phyloP scores from a whole-genome alignment of 2,797 vertebrate species.

The Heliangelus exortis region DNA sequence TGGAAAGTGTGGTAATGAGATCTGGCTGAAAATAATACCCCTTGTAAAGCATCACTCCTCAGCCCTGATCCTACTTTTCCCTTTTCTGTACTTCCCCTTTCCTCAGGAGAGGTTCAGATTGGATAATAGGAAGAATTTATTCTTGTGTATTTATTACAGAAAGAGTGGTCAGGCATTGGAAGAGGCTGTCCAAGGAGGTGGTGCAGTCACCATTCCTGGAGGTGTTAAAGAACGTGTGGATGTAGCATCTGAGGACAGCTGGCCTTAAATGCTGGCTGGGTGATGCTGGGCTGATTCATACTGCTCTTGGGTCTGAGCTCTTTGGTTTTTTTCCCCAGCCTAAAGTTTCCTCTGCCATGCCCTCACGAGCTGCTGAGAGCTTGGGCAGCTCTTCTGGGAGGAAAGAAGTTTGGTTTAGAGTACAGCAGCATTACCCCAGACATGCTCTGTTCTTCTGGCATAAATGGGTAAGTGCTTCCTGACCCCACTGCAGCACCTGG shows the following conservation, averaged over 20 bases:
- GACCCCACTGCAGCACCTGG: not conserved
- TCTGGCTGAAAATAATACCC: not conserved
- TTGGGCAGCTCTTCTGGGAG: not conserved
- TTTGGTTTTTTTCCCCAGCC: not conserved
- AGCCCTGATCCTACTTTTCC: not conserved
- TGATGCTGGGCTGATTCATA: not conserved
- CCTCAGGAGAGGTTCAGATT: no score
- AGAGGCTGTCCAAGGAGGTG: no score
- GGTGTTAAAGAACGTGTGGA: no score
- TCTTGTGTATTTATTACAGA: no score
- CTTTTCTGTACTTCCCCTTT: not conserved
- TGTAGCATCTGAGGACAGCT: no score
- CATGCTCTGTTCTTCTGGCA: not conserved
- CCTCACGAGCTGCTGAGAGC: not conserved
- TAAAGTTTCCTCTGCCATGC: not conserved
- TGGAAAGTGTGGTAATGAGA: not conserved
- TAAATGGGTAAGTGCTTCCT: not conserved
- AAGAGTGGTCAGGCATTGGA: no score
- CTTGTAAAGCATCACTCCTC: not conserved
- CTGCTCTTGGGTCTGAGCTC: not conserved
- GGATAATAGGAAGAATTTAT: no score
- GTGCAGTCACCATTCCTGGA: no score
- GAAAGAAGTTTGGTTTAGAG: not conserved
- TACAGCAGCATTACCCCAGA: not conserved
- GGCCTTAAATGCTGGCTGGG: no score